phyloP scores from a whole-genome alignment of 1,140 invertebrate species.

The Aricia agestis region DNA sequence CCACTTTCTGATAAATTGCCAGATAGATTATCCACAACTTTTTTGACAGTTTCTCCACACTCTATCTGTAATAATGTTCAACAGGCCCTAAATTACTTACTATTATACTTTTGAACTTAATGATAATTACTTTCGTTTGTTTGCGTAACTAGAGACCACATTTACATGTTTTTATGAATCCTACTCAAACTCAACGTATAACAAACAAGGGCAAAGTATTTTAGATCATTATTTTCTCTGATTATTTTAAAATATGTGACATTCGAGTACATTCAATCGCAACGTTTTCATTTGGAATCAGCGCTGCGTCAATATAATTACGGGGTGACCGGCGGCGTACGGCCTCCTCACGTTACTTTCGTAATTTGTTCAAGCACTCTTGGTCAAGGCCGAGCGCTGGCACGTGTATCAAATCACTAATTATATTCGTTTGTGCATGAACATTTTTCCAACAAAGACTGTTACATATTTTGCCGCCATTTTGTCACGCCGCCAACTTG shows the following conservation, averaged over 20 bases:
- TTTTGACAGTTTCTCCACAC: no score
- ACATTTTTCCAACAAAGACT: background rate
- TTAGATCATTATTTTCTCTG: background rate
- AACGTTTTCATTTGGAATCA: background rate
- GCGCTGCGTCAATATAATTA: background rate
- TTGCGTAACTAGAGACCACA: no score
- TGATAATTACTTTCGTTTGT: no score
- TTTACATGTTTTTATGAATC: no score
- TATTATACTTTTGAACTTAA: no score
- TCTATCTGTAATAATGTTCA: no score
- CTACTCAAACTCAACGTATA: no score
- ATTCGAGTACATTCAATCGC: background rate
- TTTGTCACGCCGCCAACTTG: background rate
- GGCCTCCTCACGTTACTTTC: background rate
- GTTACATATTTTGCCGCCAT: background rate
- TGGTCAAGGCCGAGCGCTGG: background rate
- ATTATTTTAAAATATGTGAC: background rate
- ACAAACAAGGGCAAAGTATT: no score
- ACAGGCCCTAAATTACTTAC: no score
- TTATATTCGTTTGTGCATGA: constrained; percentile 3
- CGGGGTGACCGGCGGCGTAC: background rate
- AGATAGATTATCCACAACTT: no score
- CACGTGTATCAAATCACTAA: constrained; percentile 1
- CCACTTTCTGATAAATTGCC: no score
- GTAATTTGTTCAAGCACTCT: constrained; percentile 1